phyloP scores from a whole-genome alignment of 2,888 invertebrate genomes.

The Oligia fasciuncula region DNA sequence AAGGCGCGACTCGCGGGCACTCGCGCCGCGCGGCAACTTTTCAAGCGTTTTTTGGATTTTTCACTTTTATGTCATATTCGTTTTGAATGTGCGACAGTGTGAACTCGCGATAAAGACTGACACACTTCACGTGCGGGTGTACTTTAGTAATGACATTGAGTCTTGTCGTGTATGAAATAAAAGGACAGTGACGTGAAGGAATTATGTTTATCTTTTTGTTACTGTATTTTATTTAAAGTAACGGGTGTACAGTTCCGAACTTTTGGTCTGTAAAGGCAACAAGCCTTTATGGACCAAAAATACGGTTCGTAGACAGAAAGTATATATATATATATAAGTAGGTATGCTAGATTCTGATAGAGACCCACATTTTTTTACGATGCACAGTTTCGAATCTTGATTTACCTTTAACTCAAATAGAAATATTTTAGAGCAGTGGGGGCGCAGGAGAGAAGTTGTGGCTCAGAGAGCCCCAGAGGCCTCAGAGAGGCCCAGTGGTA shows the following conservation, averaged over 20 bases:
- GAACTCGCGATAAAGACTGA: conserved; percentile 51
- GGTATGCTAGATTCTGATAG: background rate
- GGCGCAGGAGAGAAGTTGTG: background rate
- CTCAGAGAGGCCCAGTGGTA: background rate
- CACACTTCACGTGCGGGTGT: conserved; percentile 33
- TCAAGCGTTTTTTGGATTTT: conserved; percentile 67
- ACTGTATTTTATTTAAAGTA: conserved; percentile 16
- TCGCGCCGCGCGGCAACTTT: conserved; percentile 66
- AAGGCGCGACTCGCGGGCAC: conserved; percentile 60
- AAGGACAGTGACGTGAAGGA: conserved; percentile 37
- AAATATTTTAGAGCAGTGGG: too few relatives aligned
- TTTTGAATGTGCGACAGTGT: conserved; percentile 60
- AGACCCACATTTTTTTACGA: background rate
- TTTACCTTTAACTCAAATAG: too few relatives aligned
- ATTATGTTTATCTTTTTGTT: conserved; percentile 40
- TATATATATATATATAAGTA: too few relatives aligned
- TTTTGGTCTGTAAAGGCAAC: background rate
- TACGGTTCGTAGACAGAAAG: too few relatives aligned
- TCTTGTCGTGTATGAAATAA: conserved; percentile 32
- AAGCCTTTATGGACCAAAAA: background rate
- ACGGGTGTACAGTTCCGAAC: conserved; percentile 17
- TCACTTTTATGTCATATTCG: conserved; percentile 67
- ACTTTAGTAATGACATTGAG: conserved; percentile 46
- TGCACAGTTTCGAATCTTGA: background rate
- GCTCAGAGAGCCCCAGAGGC: background rate